Evolutionary conservation across 2,888 invertebrate genomes (phyloP).

Genomic region (Julus scanicus): DNA sequence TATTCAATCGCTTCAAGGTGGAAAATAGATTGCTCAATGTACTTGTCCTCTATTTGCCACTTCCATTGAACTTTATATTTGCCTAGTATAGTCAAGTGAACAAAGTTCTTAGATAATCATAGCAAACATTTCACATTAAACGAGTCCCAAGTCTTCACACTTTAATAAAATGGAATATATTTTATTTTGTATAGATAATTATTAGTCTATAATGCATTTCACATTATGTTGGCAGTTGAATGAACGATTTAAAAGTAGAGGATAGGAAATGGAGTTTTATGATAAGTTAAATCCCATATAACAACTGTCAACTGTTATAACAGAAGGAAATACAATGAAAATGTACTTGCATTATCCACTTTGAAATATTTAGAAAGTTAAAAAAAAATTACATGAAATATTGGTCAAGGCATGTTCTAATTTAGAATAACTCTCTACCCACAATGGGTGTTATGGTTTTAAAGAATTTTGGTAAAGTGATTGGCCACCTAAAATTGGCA

Average conservation of each 20-base stretch:
- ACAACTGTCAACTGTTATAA: constrained; percentile 26
- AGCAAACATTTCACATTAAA: not conserved
- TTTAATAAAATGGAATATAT: constrained; percentile 44
- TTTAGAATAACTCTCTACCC: not conserved
- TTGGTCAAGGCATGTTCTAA: constrained; percentile 11
- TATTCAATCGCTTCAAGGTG: not conserved
- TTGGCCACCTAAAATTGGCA: not conserved
- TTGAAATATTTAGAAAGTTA: constrained; percentile 16
- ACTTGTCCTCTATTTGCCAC: not conserved
- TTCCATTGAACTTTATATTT: not conserved
- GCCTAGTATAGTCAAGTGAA: not conserved
- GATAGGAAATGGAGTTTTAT: constrained; percentile 34
- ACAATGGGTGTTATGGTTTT: not conserved
- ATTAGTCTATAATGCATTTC: constrained; percentile 43
- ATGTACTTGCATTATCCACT: not conserved
- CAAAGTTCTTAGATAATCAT: not conserved
- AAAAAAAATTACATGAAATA: not conserved
- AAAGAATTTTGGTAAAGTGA: not conserved
- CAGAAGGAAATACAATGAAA: not conserved
- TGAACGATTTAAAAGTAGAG: constrained; percentile 8
- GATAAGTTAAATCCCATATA: constrained; percentile 36
- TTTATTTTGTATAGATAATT: constrained; percentile 44
- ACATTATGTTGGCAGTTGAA: constrained; percentile 45
- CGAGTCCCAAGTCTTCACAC: not conserved
- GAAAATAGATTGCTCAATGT: not conserved